Evolutionary conservation across 2,113 vertebrate species (phyloP).

Genomic region (Crotalus viridis): DNA sequence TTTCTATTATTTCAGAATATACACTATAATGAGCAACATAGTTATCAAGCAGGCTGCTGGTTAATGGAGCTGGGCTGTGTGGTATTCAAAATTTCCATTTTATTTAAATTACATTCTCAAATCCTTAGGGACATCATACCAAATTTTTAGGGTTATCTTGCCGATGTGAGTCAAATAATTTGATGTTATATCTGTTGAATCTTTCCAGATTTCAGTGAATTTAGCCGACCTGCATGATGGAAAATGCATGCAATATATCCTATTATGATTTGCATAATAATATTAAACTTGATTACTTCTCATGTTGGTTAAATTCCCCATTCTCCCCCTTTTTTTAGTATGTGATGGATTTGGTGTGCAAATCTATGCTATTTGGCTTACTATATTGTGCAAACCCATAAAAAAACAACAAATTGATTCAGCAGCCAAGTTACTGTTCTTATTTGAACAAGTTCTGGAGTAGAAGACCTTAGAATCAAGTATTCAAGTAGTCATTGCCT

Average conservation of each 20-base stretch:
- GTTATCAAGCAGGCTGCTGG: neutral
- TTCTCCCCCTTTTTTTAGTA: accelerated
- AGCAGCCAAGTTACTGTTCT: neutral
- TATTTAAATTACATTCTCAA: neutral
- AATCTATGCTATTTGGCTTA: neutral
- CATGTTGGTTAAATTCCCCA: neutral
- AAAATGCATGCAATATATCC: neutral
- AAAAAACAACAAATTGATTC: neutral
- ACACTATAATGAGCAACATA: neutral
- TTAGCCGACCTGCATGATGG: neutral
- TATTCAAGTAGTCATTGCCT: neutral
- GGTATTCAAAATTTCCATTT: neutral
- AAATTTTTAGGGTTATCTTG: neutral
- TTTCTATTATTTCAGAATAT: neutral
- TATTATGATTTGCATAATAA: neutral
- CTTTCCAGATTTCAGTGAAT: neutral
- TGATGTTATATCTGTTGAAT: neutral
- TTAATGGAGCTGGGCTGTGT: neutral
- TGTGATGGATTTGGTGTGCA: neutral
- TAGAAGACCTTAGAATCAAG: neutral
- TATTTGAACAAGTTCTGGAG: neutral
- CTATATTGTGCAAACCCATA: neutral
- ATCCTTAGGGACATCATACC: neutral
- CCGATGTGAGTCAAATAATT: neutral
- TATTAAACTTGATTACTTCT: neutral